Evolutionary conservation across 2,888 invertebrate genomes (phyloP).

Genomic region (Andrena praecox): DNA sequence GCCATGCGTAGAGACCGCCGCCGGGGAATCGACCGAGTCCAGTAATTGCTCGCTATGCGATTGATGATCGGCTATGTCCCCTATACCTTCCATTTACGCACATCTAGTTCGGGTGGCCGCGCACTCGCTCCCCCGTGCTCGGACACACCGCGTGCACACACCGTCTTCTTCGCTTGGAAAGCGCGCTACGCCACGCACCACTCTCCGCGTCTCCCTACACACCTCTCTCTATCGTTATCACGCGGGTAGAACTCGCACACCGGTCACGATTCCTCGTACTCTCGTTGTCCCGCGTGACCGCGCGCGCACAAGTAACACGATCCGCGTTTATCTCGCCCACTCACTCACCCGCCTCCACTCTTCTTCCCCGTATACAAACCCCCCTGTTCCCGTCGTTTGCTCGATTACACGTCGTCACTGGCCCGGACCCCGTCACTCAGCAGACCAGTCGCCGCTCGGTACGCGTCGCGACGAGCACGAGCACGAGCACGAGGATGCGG

Average conservation of each 20-base stretch:
- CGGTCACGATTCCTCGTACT: background rate
- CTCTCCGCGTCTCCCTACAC: background rate
- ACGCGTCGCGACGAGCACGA: constrained; percentile 24
- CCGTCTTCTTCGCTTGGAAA: constrained; percentile 3
- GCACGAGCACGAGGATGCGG: constrained; percentile 22
- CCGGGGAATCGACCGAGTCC: constrained; percentile 85
- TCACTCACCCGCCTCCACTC: background rate
- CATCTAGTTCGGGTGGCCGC: constrained; percentile 81
- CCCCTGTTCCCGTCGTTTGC: no score
- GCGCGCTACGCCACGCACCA: background rate
- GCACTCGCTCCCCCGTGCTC: constrained; percentile 73
- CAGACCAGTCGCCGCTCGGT: constrained; percentile 18
- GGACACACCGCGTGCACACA: constrained; percentile 60
- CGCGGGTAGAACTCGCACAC: constrained; percentile 2
- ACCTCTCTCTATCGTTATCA: background rate
- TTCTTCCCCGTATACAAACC: background rate
- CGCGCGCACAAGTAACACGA: constrained; percentile 28
- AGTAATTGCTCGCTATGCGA: constrained; percentile 84
- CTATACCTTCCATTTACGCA: constrained; percentile 85
- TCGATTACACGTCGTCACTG: background rate
- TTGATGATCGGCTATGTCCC: constrained; percentile 85
- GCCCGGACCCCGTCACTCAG: constrained; percentile 42
- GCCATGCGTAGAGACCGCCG: constrained; percentile 73
- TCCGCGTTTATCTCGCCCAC: constrained; percentile 14
- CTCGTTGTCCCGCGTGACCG: background rate